Evolutionary conservation across 1,140 invertebrate genomes (phyloP).

Genomic region (Diuraphis noxia): DNA sequence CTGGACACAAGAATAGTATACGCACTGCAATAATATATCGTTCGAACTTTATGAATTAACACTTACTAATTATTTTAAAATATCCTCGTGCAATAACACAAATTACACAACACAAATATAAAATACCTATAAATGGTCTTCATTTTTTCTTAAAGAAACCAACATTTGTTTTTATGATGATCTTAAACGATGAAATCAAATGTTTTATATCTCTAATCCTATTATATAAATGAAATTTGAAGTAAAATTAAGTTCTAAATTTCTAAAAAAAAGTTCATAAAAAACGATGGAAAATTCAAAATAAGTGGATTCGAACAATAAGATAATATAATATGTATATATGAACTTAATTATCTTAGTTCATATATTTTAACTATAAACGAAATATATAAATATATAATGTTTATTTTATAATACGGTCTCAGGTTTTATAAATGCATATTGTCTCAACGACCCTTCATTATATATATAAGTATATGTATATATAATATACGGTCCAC

Average conservation of each 20-base stretch:
- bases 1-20: too few species aligned
- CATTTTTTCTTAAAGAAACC: background rate
- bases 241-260: background rate
- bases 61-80: background rate
- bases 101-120: background rate
- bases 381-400: background rate
- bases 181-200: background rate
- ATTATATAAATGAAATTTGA: background rate
- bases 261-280: background rate
- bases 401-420: background rate
- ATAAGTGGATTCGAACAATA: background rate
- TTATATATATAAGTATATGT: too few species aligned
- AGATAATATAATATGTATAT: too few species aligned
- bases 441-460: background rate
- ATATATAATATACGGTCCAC: background rate
- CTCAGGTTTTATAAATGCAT: background rate
- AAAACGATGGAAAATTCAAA: background rate
- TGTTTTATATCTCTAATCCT: background rate
- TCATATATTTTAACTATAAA: conserved; percentile 1
- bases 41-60: background rate
- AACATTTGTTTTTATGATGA: background rate
- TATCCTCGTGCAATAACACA: background rate
- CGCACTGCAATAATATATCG: background rate
- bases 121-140: background rate
- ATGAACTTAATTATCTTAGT: background rate